These are phyloP conservation scores for Morpho helenor DNA, from an alignment of 2,888 invertebrate species.

Conservation along the genomic window DNA sequence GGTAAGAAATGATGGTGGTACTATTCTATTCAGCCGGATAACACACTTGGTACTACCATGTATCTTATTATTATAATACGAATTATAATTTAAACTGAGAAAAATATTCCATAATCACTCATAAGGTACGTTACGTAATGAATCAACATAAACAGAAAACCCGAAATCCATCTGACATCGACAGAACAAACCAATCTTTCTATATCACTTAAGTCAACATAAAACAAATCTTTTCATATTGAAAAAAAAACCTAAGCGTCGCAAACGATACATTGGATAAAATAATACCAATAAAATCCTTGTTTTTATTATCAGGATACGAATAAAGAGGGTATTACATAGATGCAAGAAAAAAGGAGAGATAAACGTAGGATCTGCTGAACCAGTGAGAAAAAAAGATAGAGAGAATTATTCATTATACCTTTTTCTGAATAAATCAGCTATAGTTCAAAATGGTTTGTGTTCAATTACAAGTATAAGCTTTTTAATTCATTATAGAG, in stretches of 20 bases:
- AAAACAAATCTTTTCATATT: slow-evolving; percentile 14
- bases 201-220: slow-evolving; percentile 16
- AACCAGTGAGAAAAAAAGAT: neutral
- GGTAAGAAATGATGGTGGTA: no score
- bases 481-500: no score
- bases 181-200: slow-evolving; percentile 13
- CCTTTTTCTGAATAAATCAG: no score
- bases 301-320: slow-evolving; percentile 8
- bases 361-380: neutral
- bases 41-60: no score
- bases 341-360: slow-evolving; percentile 2
- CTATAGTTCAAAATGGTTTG: no score
- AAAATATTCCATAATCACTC: neutral
- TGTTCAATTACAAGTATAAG: no score
- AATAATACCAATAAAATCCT: slow-evolving; percentile 16
- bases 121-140: neutral
- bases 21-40: no score
- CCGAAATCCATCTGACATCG: slow-evolving; percentile 2
- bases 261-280: slow-evolving; percentile 6
- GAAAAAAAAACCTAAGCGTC: slow-evolving; percentile 11
- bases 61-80: no score
- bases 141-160: neutral
- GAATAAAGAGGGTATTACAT: slow-evolving; percentile 12
- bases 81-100: neutral
- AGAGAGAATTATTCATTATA: neutral